Conservation (phyloP, 2,113 vertebrate species). For the Ciconia boyciana region DNA sequence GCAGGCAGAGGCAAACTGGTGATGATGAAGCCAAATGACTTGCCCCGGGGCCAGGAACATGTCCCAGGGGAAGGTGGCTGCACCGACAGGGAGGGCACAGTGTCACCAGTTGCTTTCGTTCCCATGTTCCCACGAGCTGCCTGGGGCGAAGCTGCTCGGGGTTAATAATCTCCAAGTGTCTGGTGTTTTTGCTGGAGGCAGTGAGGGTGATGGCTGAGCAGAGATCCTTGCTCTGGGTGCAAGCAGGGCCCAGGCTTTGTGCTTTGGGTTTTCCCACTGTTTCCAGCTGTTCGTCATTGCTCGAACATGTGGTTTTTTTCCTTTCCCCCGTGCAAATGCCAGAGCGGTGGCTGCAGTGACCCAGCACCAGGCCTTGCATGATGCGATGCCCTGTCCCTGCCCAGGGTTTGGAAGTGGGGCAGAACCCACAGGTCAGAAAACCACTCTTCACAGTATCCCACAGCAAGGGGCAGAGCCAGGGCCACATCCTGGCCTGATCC, state of each 20-base stretch:
- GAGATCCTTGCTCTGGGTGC: neutral
- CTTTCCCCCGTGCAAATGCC: neutral
- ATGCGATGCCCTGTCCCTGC: rapidly evolving
- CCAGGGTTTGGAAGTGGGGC: neutral
- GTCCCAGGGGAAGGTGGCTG: neutral
- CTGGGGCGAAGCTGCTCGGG: rapidly evolving
- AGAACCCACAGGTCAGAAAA: neutral
- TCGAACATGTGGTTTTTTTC: rapidly evolving
- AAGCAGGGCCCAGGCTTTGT: neutral
- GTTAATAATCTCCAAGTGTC: neutral
- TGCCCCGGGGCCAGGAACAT: rapidly evolving
- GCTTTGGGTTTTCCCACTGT: neutral
- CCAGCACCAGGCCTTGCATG: neutral
- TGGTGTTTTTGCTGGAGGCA: neutral
- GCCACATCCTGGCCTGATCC: neutral
- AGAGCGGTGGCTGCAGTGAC: neutral
- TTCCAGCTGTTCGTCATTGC: neutral
- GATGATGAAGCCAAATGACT: neutral
- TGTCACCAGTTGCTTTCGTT: rapidly evolving
- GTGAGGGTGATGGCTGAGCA: neutral
- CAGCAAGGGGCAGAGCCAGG: neutral
- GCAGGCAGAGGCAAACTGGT: neutral
- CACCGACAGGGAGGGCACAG: neutral
- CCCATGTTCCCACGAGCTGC: neutral
- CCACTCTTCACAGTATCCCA: neutral